Conservation (phyloP, 1,140 invertebrate genomes). For the Diachasmimorpha longicaudata region DNA sequence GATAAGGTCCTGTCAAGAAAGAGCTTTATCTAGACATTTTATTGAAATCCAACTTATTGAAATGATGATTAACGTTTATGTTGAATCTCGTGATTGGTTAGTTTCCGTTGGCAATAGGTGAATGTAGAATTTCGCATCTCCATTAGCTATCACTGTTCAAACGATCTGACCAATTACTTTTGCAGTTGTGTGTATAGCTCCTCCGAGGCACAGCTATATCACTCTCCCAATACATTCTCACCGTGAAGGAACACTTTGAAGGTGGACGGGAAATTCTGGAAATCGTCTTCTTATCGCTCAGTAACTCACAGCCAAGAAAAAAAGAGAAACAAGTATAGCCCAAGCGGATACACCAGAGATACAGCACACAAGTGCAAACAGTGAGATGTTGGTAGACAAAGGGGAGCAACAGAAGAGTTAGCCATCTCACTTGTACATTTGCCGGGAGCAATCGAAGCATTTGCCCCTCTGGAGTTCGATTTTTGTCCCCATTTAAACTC, state of each 20-base stretch:
- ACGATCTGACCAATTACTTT: conserved; percentile 20
- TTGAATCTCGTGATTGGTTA: background rate
- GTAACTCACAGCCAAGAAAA: conserved; percentile 4
- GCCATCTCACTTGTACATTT: conserved; percentile 25
- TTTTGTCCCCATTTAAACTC: conserved; percentile 27
- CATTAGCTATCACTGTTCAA: conserved; percentile 8
- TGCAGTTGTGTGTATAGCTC: background rate
- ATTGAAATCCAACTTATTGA: background rate
- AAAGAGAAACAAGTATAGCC: background rate
- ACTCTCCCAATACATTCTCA: conserved; percentile 15
- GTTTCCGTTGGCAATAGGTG: background rate
- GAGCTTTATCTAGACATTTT: too few species aligned
- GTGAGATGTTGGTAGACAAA: background rate
- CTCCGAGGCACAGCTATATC: conserved; percentile 4
- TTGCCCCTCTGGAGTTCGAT: conserved; percentile 16
- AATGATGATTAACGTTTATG: background rate
- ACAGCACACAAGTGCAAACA: background rate
- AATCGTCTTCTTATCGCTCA: conserved; percentile 23
- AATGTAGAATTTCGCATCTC: background rate
- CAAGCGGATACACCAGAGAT: background rate
- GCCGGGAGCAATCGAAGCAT: conserved; percentile 26
- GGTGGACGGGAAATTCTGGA: conserved; percentile 11
- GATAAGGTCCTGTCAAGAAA: too few species aligned
- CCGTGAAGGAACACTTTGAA: conserved; percentile 19
- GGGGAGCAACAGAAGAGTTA: background rate